A percentile compares a stretch with the other conserved stretches of the same genome.
These are phyloP conservation scores for Erpobdella octoculata DNA, from an alignment of 2,888 invertebrate species.

Conservation along the genomic window DNA sequence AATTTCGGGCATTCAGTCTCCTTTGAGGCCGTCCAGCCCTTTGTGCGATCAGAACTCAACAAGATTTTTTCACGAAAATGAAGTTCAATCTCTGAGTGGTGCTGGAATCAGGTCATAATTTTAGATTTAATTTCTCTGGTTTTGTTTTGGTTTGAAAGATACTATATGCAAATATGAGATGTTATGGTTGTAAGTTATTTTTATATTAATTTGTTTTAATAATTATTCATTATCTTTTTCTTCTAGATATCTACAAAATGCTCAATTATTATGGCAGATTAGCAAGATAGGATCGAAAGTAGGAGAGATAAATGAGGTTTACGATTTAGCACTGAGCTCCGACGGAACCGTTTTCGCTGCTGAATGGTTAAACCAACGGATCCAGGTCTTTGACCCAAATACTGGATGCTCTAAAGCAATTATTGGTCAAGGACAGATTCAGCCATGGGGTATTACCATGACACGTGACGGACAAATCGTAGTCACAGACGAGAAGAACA, in stretches of 20 bases:
- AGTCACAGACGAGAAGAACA: conserved; percentile 40
- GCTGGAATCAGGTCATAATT: not conserved
- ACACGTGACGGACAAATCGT: conserved; percentile 40
- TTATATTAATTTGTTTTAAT: too few species aligned
- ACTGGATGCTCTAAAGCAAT: conserved; percentile 38
- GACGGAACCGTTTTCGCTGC: conserved; percentile 41
- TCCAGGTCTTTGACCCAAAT: conserved; percentile 39
- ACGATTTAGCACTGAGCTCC: conserved; percentile 35
- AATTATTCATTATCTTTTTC: too few species aligned
- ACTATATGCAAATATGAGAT: too few species aligned
- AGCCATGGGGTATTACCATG: conserved; percentile 41
- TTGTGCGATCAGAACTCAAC: not conserved
- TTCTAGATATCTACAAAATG: not conserved
- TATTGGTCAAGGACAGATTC: conserved; percentile 38
- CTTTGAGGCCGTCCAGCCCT: not conserved
- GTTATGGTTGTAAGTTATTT: not conserved
- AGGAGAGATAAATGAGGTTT: conserved; percentile 37
- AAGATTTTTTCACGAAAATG: not conserved
- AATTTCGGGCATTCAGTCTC: conserved; percentile 20
- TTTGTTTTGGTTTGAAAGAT: too few species aligned
- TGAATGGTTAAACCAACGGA: conserved; percentile 42
- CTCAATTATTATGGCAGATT: conserved; percentile 34
- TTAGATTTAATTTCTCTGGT: not conserved
- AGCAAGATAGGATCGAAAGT: conserved; percentile 33
- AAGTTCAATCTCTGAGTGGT: not conserved